Evolutionary conservation across 2,113 vertebrate species (phyloP).

Genomic region (Neotoma lepida): DNA sequence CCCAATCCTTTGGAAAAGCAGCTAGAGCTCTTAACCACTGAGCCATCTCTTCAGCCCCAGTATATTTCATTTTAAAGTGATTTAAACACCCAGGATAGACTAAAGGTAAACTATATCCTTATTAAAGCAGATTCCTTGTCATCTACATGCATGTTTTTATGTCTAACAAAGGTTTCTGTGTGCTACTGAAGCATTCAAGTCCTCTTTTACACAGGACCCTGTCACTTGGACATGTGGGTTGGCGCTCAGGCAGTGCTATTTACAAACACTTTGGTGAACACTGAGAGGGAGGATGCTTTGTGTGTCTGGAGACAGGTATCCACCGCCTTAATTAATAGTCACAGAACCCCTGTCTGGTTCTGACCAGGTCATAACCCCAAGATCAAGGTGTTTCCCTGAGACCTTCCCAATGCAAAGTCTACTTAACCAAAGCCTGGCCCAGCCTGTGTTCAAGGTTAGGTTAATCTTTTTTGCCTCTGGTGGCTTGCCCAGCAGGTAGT

Average conservation of each 20-base stretch:
- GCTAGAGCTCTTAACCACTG: background rate
- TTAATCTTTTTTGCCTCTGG: background rate
- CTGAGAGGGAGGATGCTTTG: background rate
- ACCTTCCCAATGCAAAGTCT: background rate
- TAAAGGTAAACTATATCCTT: background rate
- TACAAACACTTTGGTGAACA: constrained; percentile 79
- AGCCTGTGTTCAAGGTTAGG: background rate
- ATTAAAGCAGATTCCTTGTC: background rate
- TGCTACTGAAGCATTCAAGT: background rate
- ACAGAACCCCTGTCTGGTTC: background rate
- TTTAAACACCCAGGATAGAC: background rate
- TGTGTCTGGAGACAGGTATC: background rate
- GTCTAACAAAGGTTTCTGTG: background rate
- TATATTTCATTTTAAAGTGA: background rate
- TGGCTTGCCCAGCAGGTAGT: too few relatives aligned
- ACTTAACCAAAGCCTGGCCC: background rate
- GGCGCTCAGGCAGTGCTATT: constrained; percentile 66
- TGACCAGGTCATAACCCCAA: constrained; percentile 58
- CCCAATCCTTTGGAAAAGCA: background rate
- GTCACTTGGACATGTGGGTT: constrained; percentile 64
- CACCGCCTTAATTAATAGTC: constrained; percentile 37
- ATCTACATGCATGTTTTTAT: background rate
- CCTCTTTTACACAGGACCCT: background rate
- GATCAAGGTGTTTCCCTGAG: constrained; percentile 50
- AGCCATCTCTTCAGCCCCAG: background rate